phyloP scores from a whole-genome alignment of 2,797 vertebrate species.

The Dermochelys coriacea region DNA sequence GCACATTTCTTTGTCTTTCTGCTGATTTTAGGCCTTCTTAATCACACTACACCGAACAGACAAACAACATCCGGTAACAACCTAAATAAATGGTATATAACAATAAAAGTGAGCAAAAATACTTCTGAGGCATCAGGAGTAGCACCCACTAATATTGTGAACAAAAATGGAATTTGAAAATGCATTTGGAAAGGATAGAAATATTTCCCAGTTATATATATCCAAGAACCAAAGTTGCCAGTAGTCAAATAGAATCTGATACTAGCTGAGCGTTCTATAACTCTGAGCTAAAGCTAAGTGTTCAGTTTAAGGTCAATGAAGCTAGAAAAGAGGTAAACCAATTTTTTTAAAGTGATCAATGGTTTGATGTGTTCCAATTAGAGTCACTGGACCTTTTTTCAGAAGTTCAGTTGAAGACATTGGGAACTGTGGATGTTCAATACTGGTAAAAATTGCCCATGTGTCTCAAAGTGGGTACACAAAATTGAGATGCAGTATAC shows the following conservation, averaged over 20 bases:
- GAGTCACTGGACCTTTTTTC: not conserved
- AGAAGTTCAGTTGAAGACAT: not conserved
- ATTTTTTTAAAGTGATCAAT: not conserved
- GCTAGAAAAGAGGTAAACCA: not conserved
- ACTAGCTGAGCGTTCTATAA: not conserved
- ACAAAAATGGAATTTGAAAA: not conserved
- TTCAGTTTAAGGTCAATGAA: not conserved
- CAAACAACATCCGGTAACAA: not conserved
- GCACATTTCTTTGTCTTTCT: not conserved
- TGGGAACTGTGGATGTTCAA: not conserved
- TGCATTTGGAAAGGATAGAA: not conserved
- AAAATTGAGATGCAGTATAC: not conserved
- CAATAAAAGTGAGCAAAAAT: not conserved
- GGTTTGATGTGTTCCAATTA: not conserved
- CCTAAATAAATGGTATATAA: not conserved
- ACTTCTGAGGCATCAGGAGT: not conserved
- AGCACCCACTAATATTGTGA: not conserved
- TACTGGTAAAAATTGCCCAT: fast-evolving
- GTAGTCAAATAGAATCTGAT: not conserved
- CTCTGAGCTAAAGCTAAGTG: not conserved
- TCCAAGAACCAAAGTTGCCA: not conserved
- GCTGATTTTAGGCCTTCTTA: not conserved
- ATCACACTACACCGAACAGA: not conserved
- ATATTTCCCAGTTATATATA: not conserved
- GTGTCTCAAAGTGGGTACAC: not conserved